Evolutionary conservation across 2,113 vertebrate genomes (phyloP).

Genomic region (Dipodomys spectabilis): DNA sequence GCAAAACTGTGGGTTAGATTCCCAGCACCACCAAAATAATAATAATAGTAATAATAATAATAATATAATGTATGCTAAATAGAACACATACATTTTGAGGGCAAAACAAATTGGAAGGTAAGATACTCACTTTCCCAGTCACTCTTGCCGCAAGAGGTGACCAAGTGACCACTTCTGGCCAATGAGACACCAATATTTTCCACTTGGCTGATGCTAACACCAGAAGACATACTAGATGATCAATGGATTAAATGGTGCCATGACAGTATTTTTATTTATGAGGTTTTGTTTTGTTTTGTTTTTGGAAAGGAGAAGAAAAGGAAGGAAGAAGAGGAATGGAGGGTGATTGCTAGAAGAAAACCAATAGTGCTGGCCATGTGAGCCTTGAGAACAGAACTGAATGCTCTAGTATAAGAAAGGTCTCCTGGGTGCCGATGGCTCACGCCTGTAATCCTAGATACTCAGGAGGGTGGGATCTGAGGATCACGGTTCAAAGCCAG

Average conservation of each 20-base stretch:
- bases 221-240: neutral
- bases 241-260: neutral
- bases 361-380: neutral
- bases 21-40: neutral
- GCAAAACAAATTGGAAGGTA: neutral
- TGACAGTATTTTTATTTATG: neutral
- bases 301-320: neutral
- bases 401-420: neutral
- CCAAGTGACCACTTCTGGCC: neutral
- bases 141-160: neutral
- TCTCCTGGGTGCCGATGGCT: too few relatives aligned
- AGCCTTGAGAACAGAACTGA: neutral
- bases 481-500: too few relatives aligned
- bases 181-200: neutral
- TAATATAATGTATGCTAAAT: neutral
- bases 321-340: neutral
- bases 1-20: neutral
- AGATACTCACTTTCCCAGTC: neutral
- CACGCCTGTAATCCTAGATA: too few relatives aligned
- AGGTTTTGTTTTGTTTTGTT: too few relatives aligned
- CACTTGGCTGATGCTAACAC: neutral
- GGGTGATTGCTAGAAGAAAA: neutral
- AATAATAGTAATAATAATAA: neutral
- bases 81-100: neutral
- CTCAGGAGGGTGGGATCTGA: too few relatives aligned